Percentiles rank a stretch among this genome's conserved stretches.
These are phyloP conservation scores for Drosophila novamexicana DNA, from an alignment of 1,140 invertebrate species.

Conservation along the genomic window DNA sequence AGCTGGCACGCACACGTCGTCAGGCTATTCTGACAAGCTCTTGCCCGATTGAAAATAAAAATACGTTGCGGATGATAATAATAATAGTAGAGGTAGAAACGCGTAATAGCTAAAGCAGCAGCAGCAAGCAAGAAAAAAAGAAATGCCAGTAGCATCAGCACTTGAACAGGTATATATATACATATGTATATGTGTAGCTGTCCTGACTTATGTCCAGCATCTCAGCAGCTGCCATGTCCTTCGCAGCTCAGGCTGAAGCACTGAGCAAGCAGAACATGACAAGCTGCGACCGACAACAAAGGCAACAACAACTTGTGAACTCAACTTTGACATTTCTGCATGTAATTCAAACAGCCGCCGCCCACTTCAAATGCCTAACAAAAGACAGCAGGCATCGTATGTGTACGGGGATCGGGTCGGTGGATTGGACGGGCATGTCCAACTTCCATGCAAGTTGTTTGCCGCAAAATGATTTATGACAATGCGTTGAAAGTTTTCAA, in stretches of 20 bases:
- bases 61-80: neutral
- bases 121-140: neutral
- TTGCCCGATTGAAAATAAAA: constrained; percentile 22
- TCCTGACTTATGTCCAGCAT: constrained; percentile 10
- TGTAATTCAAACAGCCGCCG: constrained; percentile 13
- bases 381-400: constrained; percentile 20
- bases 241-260: neutral
- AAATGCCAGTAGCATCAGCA: neutral
- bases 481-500: constrained; percentile 67
- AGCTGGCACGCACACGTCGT: constrained; percentile 6
- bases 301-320: constrained; percentile 12
- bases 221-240: neutral
- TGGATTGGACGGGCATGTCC: constrained; percentile 34
- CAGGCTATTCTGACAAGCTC: neutral
- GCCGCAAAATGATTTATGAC: constrained; percentile 79
- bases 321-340: constrained; percentile 69
- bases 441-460: constrained; percentile 57
- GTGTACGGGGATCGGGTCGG: neutral
- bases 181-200: neutral
- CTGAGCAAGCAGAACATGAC: constrained; percentile 27
- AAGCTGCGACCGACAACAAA: constrained; percentile 25
- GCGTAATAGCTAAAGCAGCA: neutral
- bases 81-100: constrained; percentile 36
- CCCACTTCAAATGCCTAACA: constrained; percentile 32
- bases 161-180: constrained; percentile 9